phyloP scores from a whole-genome alignment of 2,113 vertebrate genomes.

The Cyprinodon tularosa region DNA sequence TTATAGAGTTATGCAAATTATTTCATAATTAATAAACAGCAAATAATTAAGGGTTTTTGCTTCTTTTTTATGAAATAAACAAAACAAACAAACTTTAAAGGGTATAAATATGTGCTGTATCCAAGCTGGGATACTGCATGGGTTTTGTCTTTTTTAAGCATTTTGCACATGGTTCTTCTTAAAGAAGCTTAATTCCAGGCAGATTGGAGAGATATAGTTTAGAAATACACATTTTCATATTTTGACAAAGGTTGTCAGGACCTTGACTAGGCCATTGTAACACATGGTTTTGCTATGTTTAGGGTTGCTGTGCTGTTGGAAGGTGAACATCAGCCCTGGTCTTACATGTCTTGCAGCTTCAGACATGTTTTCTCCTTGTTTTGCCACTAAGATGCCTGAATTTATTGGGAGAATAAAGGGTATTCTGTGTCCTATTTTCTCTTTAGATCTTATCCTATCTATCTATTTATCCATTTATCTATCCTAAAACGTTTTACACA shows the following conservation, averaged over 20 bases:
- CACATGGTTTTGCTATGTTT: not conserved
- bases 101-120: too few species aligned
- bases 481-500: constrained; percentile 11
- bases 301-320: not conserved
- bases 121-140: too few species aligned
- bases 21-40: not conserved
- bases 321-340: too few species aligned
- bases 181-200: not conserved
- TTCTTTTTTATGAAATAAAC: constrained; percentile 25
- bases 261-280: not conserved
- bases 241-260: not conserved
- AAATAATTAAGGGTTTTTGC: not conserved
- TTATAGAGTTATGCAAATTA: not conserved
- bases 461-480: too few species aligned
- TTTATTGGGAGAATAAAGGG: too few species aligned
- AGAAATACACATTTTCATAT: not conserved
- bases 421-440: too few species aligned
- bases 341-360: too few species aligned
- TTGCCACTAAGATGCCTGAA: too few species aligned
- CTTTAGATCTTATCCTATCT: too few species aligned
- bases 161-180: not conserved
- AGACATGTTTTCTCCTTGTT: too few species aligned
- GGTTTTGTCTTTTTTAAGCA: constrained; percentile 34
- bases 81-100: too few species aligned
- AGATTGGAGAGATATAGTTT: not conserved